phyloP scores from a whole-genome alignment of 2,888 invertebrate genomes.

The Meganola albula region DNA sequence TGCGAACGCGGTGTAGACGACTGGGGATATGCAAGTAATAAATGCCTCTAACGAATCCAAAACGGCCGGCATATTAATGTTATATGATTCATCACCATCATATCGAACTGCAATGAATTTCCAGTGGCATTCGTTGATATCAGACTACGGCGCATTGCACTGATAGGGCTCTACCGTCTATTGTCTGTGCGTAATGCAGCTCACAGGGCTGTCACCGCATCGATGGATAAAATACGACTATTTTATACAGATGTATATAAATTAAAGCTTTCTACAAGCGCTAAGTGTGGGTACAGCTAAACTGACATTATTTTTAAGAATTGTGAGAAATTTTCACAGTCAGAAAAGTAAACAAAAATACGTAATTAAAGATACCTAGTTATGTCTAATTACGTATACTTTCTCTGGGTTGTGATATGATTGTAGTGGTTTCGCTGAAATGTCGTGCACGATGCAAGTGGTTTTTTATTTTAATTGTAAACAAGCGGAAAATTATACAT shows the following conservation, averaged over 20 bases:
- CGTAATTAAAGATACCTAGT: conserved; percentile 15
- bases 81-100: conserved; percentile 33
- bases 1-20: conserved; percentile 6
- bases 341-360: conserved; percentile 25
- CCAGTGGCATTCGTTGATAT: conserved; percentile 38
- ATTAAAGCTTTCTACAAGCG: conserved; percentile 8
- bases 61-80: conserved; percentile 15
- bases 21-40: conserved; percentile 11
- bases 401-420: conserved; percentile 26
- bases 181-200: conserved; percentile 36
- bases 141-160: conserved; percentile 27
- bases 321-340: conserved; percentile 21
- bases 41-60: conserved; percentile 17
- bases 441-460: conserved; percentile 25
- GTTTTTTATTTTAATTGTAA: conserved; percentile 49
- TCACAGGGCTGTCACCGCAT: conserved; percentile 27
- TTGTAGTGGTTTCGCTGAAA: conserved; percentile 25
- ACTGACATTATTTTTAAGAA: conserved; percentile 22
- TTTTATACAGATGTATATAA: conserved; percentile 4
- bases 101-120: conserved; percentile 40
- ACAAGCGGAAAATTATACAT: conserved; percentile 58
- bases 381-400: conserved; percentile 21
- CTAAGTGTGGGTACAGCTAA: no score
- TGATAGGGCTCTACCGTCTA: conserved; percentile 30
- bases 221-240: conserved; percentile 10